These are phyloP conservation scores for Ametastegia equiseti DNA, from an alignment of 2,888 invertebrate genomes.

Conservation along the genomic window DNA sequence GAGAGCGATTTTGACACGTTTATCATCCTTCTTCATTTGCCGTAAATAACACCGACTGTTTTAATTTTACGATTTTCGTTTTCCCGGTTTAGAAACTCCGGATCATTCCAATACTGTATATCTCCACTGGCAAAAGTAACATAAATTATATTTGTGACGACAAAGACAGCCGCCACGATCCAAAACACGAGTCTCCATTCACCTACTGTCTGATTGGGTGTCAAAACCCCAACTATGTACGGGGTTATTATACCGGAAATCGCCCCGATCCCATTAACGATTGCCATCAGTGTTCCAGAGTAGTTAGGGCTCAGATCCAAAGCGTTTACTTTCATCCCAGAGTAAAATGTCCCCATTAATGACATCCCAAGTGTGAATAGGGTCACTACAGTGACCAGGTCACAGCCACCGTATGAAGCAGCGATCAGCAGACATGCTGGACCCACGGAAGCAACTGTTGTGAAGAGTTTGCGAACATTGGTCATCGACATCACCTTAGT, in stretches of 20 bases:
- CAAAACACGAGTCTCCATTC: constrained; percentile 91
- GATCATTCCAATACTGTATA: constrained; percentile 84
- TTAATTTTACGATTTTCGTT: not conserved
- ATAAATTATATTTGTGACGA: constrained; percentile 84
- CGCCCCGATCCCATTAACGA: constrained; percentile 83
- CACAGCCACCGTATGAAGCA: constrained; percentile 77
- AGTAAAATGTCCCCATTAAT: constrained; percentile 78
- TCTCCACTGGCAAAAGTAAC: constrained; percentile 83
- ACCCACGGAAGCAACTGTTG: constrained; percentile 76
- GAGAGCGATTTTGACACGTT: too few relatives aligned
- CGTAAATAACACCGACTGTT: constrained; percentile 7
- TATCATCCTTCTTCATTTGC: not conserved
- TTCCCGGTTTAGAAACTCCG: constrained; percentile 60
- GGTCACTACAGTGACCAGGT: constrained; percentile 76
- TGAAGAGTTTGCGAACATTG: constrained; percentile 76
- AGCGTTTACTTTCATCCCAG: constrained; percentile 77
- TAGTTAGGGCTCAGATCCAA: constrained; percentile 77
- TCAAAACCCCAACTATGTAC: constrained; percentile 80
- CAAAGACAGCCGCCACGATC: constrained; percentile 85
- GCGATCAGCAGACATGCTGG: constrained; percentile 76
- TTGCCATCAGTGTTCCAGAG: constrained; percentile 76
- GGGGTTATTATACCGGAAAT: constrained; percentile 83
- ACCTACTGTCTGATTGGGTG: constrained; percentile 80
- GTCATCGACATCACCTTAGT: constrained; percentile 71
- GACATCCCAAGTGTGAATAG: constrained; percentile 84